Conservation (phyloP, 2,797 vertebrate genomes). For the Aulostomus chinensis region DNA sequence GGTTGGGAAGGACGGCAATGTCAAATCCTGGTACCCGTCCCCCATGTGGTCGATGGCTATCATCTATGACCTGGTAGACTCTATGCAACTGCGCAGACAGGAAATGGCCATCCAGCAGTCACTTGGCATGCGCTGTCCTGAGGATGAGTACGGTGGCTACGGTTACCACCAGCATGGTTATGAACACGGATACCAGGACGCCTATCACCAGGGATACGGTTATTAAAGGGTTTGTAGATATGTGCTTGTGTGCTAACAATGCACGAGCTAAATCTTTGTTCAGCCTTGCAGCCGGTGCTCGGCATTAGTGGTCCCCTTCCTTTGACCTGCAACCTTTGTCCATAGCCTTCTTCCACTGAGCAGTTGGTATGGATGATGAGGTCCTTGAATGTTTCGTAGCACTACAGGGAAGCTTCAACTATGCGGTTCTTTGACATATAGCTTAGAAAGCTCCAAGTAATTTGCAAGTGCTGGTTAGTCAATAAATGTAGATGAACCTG, state of each 20-base stretch:
- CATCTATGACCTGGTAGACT: conserved; percentile 97
- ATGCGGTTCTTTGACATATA: conserved; percentile 19
- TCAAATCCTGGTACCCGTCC: conserved; percentile 98
- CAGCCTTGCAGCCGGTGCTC: neutral
- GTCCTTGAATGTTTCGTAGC: conserved; percentile 50
- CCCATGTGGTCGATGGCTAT: conserved; percentile 99
- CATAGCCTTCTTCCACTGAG: conserved; percentile 1
- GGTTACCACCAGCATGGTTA: conserved; percentile 96
- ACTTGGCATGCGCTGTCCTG: conserved; percentile 95
- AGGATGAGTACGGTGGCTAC: conserved; percentile 95
- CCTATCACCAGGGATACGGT: conserved; percentile 93
- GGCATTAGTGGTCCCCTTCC: neutral
- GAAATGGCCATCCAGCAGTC: conserved; percentile 99
- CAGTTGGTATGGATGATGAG: no score
- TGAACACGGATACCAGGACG: conserved; percentile 93
- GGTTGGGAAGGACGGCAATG: conserved; percentile 97
- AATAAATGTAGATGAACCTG: conserved; percentile 6
- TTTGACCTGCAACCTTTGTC: conserved; percentile 15
- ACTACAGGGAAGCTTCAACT: conserved; percentile 59
- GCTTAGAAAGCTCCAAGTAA: conserved; percentile 9
- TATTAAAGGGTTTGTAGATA: conserved; percentile 77
- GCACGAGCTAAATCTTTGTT: conserved; percentile 24
- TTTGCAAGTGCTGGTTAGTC: conserved; percentile 9
- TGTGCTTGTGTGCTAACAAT: neutral
- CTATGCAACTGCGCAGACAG: conserved; percentile 97